Evolutionary conservation across 2,888 invertebrate genomes (phyloP), one percentile per base, ranked within the genome.

Genomic region (Silvanus unidentatus): DNA sequence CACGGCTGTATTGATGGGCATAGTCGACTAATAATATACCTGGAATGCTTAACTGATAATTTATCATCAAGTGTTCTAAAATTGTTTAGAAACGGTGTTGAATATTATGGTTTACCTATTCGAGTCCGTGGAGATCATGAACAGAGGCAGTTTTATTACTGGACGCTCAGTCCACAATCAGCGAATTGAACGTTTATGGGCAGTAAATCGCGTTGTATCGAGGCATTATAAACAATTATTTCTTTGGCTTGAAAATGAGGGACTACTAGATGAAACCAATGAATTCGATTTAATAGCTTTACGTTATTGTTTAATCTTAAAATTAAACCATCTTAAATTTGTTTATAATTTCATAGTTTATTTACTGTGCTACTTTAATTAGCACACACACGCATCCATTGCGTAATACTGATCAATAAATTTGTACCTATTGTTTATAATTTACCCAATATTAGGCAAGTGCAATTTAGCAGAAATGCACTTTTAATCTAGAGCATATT

Each of bases 101-200:
- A 11, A 11, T 11, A 50, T 12, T 46, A 43, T 32, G 50, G 50
- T 27, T 16, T 46, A 9, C 46, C 48, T 16, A 50, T 39, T 39
- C 36, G 50, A 29, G 48, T 50, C 6, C 15, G 50, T 29, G 50
- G 42, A 16, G 50, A 50, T 34, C 16, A 29, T 15, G 46, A 40
- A 49, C 29, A 41, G 48, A 39, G 48, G 48, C 14, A 50, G 48
- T 42, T 50, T 49, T 38, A 50, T 50, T 10, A 40, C 40, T 11
- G 50, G 50, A 4, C 37, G 45, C 14, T 49, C 48, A n/a, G 50
- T 50, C 13, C 48, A 50, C 22, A 50, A 50, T 35, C 48, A 50
- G 30, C 28, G 47, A 29, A 47, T 47, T 29, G 47, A 47, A 35
- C 35, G 47, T 14, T 36, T 47, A 11, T 50, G 50, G 50, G 50